phyloP scores from a whole-genome alignment of 2,888 invertebrate genomes.

The Phyllotreta striolata region DNA sequence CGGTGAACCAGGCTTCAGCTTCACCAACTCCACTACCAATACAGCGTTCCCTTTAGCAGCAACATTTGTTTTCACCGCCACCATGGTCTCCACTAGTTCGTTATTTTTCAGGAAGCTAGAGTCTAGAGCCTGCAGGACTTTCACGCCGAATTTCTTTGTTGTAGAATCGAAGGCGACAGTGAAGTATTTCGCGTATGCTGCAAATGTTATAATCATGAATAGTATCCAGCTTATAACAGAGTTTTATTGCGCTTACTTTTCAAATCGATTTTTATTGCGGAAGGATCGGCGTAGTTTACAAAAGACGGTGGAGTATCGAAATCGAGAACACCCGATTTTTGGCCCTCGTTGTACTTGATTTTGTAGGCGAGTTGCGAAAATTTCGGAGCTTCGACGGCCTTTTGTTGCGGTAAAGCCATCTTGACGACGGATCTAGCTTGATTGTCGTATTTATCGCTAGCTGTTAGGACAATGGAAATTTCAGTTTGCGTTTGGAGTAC shows the following conservation, averaged over 20 bases:
- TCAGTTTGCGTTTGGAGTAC: conserved; percentile 9
- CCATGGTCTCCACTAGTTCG: conserved; percentile 24
- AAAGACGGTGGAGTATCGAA: conserved; percentile 15
- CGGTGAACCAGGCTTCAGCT: not conserved
- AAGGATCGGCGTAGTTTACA: conserved; percentile 17
- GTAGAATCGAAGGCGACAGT: conserved; percentile 10
- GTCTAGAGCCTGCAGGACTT: conserved; percentile 8
- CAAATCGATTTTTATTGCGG: conserved; percentile 13
- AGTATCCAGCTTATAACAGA: no score
- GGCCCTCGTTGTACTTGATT: conserved; percentile 18
- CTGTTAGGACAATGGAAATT: conserved; percentile 23
- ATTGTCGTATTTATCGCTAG: conserved; percentile 20
- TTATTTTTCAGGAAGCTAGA: not conserved
- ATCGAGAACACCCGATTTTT: conserved; percentile 16
- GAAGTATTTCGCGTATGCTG: conserved; percentile 31
- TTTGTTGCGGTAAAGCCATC: conserved; percentile 15
- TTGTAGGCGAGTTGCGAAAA: conserved; percentile 33
- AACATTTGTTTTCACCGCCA: conserved; percentile 11
- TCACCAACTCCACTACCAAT: conserved; percentile 25
- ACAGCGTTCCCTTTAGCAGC: conserved; percentile 17
- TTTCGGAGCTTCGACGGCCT: conserved; percentile 27
- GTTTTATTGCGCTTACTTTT: not conserved
- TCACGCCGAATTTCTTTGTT: conserved; percentile 11
- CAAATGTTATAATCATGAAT: conserved; percentile 22
- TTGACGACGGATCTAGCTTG: conserved; percentile 27